Conservation (phyloP, 2,888 invertebrate genomes). For the Craniophora ligustri region DNA sequence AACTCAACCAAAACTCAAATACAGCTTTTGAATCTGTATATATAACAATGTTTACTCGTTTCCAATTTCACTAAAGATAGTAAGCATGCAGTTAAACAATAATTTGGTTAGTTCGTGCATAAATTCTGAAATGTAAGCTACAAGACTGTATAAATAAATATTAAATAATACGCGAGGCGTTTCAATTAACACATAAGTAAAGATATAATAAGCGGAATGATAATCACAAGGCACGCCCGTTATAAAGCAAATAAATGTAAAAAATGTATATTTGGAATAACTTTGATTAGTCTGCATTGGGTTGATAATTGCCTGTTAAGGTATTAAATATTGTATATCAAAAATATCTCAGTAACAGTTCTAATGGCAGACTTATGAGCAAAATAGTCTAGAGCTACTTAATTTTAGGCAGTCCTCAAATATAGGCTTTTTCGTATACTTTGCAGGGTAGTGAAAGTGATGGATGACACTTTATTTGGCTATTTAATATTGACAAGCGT, state of each 20-base stretch:
- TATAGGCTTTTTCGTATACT: too few species aligned
- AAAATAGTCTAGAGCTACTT: too few species aligned
- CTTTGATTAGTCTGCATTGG: constrained; percentile 17
- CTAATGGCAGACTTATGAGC: too few species aligned
- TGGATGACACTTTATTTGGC: too few species aligned
- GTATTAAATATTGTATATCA: neutral
- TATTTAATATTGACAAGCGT: too few species aligned
- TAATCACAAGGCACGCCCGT: constrained; percentile 26
- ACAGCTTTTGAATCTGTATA: too few species aligned
- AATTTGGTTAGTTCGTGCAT: constrained; percentile 2
- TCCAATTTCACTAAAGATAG: neutral
- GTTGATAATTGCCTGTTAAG: neutral
- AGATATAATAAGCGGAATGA: constrained; percentile 28
- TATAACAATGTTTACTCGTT: too few species aligned
- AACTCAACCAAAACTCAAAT: too few species aligned
- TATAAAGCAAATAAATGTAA: constrained; percentile 18
- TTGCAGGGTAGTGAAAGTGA: too few species aligned
- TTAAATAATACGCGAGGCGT: constrained; percentile 35
- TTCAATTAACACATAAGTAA: constrained; percentile 56
- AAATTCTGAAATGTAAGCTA: constrained; percentile 2
- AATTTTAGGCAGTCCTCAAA: too few species aligned
- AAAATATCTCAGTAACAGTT: too few species aligned
- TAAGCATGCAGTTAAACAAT: constrained; percentile 4
- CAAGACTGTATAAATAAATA: constrained; percentile 27
- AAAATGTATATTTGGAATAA: constrained; percentile 24